Conservation (phyloP, 2,113 vertebrate genomes). For the Otus sunia region DNA sequence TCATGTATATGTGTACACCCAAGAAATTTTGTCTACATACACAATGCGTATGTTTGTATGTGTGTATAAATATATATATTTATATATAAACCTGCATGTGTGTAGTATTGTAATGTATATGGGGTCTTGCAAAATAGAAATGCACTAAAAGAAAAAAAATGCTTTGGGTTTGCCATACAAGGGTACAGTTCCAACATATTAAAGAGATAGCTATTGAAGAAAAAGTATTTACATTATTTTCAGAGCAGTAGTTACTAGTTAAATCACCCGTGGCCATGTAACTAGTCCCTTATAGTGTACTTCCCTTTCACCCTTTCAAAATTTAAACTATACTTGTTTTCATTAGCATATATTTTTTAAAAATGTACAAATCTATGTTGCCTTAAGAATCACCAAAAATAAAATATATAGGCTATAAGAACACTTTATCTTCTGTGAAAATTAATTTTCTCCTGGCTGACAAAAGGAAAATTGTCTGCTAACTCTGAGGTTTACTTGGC, state of each 20-base stretch:
- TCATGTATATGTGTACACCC: background rate
- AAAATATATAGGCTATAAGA: background rate
- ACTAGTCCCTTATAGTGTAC: background rate
- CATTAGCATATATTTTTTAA: background rate
- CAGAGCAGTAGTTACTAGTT: background rate
- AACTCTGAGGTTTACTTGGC: slow-evolving; percentile 1
- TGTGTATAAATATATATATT: background rate
- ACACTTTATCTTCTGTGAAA: background rate
- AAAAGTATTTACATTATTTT: background rate
- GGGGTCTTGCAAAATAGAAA: background rate
- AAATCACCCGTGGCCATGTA: background rate
- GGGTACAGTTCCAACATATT: background rate
- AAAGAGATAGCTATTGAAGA: background rate
- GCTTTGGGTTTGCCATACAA: background rate
- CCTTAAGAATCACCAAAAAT: background rate
- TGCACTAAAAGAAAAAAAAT: background rate
- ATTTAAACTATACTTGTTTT: background rate
- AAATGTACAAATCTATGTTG: background rate
- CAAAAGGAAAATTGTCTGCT: slow-evolving; percentile 51
- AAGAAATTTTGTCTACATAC: background rate
- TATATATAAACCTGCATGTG: background rate
- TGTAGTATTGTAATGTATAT: background rate
- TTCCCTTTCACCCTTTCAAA: background rate
- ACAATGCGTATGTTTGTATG: background rate
- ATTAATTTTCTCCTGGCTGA: slow-evolving; percentile 19